Base-by-base conservation (phyloP, 2,113 vertebrate genomes). In the Neolamprologus sp. region DNA sequence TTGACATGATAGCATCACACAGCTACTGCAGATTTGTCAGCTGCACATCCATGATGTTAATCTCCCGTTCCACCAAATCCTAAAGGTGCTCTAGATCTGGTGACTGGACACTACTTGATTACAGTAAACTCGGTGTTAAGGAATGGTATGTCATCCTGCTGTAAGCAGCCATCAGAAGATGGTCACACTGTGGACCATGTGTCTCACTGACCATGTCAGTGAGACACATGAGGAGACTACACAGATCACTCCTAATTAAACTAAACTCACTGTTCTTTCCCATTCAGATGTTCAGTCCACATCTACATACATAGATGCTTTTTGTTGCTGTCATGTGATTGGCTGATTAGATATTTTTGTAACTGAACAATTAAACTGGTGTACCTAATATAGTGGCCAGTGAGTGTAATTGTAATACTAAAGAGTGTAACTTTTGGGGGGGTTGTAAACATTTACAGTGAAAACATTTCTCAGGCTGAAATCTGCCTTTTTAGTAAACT, bases 101-200 rank as follows among this genome's bases (percentile, higher is more conserved):
- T 37, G 60, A 65, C 60, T 65, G 33, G 60, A 65, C 19, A 21
- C 60, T 65, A 37, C 60, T 37, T 65, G 7, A 71, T 0, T 26
- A 16, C 65, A 42, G 65, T 71, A 13, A 16, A 71, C 65, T 42
- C 5, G 0, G 12, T 71, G 35, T 71, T 71, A 0, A 71, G 0
- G 65, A 42, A 71, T 42, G 65, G n/a, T 42, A 1, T 23, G 37
- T 71, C n/a, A 42, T 23, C 37, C 65, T 42, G 65, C 35, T 42
- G 37, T 23, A 42, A 42, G 37, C 65, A 71, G 35, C 35, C 35
- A 42, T 42, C 65, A 42, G 37, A 23, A 23, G 7, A 71, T 42
- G 65, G 33, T 35, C 26, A n/a, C 60, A n/a, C 60, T 65, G 30
- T n/a, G n/a, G n/a, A n/a, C n/a, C n/a, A n/a, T n/a, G n/a, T n/a